Conservation (phyloP, 1,140 invertebrate genomes). For the Pteromalus puparum region DNA sequence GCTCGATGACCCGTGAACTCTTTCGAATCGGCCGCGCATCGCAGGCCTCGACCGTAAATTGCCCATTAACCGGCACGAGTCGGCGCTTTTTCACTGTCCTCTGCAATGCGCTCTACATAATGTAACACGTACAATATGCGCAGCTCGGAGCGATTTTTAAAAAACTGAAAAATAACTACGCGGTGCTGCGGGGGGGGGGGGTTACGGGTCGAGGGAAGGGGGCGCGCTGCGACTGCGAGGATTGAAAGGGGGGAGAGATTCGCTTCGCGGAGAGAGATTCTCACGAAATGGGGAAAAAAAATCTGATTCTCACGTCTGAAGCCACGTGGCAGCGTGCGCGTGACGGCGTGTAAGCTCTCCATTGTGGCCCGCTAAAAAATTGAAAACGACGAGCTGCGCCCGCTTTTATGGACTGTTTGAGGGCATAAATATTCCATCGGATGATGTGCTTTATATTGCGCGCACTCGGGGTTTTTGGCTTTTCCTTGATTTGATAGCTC, state of each 20-base stretch:
- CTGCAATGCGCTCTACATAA: neutral
- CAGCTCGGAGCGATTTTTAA: constrained; percentile 16
- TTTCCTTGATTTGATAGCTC: neutral
- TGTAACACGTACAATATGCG: neutral
- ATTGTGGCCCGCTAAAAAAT: constrained; percentile 48
- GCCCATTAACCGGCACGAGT: constrained; percentile 48
- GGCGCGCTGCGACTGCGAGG: neutral
- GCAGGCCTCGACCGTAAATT: constrained; percentile 38
- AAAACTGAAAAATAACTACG: constrained; percentile 10
- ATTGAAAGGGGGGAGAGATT: neutral
- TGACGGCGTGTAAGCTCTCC: constrained; percentile 34
- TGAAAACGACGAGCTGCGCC: constrained; percentile 35
- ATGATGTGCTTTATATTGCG: neutral
- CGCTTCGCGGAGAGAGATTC: constrained; percentile 2
- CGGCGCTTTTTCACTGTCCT: constrained; percentile 35
- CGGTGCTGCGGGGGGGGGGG: no score
- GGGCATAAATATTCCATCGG: constrained; percentile 11
- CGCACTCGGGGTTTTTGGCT: neutral
- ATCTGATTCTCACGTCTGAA: constrained; percentile 51
- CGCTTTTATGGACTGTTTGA: neutral
- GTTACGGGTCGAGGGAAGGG: neutral
- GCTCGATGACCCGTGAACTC: constrained; percentile 43
- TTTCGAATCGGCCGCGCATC: constrained; percentile 14
- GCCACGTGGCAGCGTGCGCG: constrained; percentile 36
- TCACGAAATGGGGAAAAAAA: constrained; percentile 47